phyloP scores from a whole-genome alignment of 2,888 invertebrate species.

The Adelphocoris suturalis region DNA sequence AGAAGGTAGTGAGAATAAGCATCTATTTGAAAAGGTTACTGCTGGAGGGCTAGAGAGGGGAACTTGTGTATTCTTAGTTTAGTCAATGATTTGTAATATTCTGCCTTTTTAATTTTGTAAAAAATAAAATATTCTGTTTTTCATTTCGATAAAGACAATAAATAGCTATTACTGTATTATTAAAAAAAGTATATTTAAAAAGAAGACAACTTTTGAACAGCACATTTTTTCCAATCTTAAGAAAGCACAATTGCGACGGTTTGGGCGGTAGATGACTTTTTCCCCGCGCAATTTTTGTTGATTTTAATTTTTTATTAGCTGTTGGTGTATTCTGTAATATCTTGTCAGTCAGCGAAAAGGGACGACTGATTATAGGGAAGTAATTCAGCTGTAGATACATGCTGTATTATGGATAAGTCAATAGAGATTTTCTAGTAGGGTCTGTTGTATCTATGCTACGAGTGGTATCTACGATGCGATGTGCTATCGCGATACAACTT shows the following conservation, averaged over 20 bases:
- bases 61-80: constrained; percentile 19
- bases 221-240: constrained; percentile 63
- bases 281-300: constrained; percentile 56
- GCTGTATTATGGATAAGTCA: too few relatives aligned
- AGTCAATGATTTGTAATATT: constrained; percentile 35
- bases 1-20: constrained; percentile 57
- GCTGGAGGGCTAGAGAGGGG: constrained; percentile 29
- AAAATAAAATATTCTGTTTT: constrained; percentile 5
- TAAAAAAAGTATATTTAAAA: constrained; percentile 28
- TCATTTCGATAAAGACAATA: constrained; percentile 68
- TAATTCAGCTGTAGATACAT: not conserved
- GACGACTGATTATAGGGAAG: not conserved
- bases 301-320: not conserved
- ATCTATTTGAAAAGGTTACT: constrained; percentile 5
- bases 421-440: too few relatives aligned
- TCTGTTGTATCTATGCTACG: too few relatives aligned
- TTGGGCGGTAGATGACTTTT: constrained; percentile 61
- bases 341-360: not conserved
- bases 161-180: constrained; percentile 65
- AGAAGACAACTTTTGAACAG: constrained; percentile 28
- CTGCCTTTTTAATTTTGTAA: constrained; percentile 43
- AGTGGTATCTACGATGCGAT: too few relatives aligned
- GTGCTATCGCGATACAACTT: too few relatives aligned
- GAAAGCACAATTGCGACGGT: constrained; percentile 66
- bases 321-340: not conserved